Evolutionary conservation across 2,797 vertebrate genomes (phyloP).

Genomic region (Setipinna tenuifilis): DNA sequence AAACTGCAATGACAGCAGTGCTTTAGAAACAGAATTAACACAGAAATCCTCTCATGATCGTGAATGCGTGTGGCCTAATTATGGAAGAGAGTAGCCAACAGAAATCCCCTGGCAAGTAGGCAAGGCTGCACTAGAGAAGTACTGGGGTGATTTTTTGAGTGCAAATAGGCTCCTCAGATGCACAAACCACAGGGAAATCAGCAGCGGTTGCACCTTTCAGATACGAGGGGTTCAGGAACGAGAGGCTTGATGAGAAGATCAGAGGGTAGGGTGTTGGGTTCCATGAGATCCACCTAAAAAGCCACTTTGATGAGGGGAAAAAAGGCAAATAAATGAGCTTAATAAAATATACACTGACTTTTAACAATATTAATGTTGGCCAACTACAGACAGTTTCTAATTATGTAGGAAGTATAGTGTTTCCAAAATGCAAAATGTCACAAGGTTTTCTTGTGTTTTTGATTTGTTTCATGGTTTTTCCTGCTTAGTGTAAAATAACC

Average conservation of each 20-base stretch:
- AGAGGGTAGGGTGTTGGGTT: not conserved
- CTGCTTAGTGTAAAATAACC: not conserved
- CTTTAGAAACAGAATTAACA: constrained; percentile 49
- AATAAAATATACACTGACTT: not conserved
- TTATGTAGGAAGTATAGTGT: not conserved
- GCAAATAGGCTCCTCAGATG: constrained; percentile 50
- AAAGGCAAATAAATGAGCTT: not conserved
- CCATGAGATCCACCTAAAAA: not conserved
- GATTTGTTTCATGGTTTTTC: not conserved
- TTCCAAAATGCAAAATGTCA: not conserved
- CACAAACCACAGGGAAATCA: constrained; percentile 44
- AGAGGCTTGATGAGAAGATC: not conserved
- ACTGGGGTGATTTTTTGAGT: constrained; percentile 37
- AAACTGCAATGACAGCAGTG: constrained; percentile 46
- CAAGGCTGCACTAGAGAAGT: constrained; percentile 64
- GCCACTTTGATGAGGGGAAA: not conserved
- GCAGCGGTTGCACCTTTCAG: constrained; percentile 32
- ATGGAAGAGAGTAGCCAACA: constrained; percentile 62
- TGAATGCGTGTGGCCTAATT: constrained; percentile 79
- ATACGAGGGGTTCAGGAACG: constrained; percentile 32
- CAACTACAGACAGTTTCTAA: not conserved
- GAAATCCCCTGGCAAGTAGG: constrained; percentile 70
- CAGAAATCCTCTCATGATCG: constrained; percentile 58
- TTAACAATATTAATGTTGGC: not conserved
- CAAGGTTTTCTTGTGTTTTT: not conserved